Evolutionary conservation across 2,888 invertebrate genomes (phyloP).

Genomic region (Aphrophora alni): DNA sequence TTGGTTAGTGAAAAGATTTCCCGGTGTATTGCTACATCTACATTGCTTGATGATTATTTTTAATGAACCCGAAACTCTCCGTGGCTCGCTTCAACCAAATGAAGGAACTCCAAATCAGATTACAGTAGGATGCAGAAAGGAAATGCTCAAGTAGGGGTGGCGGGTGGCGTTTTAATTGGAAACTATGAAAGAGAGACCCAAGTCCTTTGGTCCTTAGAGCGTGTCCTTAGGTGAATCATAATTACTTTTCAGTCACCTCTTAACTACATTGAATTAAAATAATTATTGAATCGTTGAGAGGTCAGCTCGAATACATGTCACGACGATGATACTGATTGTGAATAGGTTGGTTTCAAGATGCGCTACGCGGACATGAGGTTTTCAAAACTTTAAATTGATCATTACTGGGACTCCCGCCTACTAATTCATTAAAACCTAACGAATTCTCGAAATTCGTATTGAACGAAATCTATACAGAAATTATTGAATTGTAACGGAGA

Average conservation of each 20-base stretch:
- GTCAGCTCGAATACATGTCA: background rate
- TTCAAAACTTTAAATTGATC: background rate
- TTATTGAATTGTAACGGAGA: too few relatives aligned
- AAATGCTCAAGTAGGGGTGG: background rate
- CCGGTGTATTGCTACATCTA: background rate
- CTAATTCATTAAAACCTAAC: too few relatives aligned
- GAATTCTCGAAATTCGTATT: too few relatives aligned
- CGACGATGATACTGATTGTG: background rate
- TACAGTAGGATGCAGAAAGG: background rate
- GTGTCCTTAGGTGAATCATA: background rate
- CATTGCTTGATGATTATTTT: slow-evolving; percentile 37
- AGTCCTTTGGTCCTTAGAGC: background rate
- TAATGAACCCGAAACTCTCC: slow-evolving; percentile 38
- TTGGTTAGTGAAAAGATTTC: slow-evolving; percentile 14
- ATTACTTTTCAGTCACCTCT: background rate
- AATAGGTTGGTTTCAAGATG: background rate
- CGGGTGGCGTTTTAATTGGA: background rate
- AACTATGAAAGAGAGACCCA: background rate
- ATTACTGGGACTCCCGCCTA: background rate
- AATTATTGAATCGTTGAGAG: background rate
- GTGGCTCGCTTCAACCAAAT: background rate
- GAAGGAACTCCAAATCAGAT: slow-evolving; percentile 5
- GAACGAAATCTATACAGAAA: too few relatives aligned
- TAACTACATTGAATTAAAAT: background rate
- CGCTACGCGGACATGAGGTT: background rate